Evolutionary conservation across 2,113 vertebrate species (phyloP).

Genomic region (Elanoides forficatus): DNA sequence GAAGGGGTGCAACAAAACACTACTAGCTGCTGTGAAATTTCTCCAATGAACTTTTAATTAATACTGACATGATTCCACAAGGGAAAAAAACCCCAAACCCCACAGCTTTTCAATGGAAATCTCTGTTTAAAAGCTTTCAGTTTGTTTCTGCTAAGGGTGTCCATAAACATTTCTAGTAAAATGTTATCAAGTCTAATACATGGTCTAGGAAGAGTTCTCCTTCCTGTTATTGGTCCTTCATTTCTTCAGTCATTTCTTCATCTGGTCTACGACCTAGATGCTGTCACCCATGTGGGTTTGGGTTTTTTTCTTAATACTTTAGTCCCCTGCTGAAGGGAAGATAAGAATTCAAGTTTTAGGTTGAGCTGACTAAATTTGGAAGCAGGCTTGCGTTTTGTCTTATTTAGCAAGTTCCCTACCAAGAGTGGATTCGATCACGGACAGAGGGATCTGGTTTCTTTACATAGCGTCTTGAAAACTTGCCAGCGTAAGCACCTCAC

Average conservation of each 20-base stretch:
- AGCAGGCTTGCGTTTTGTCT: not conserved
- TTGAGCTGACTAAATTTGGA: not conserved
- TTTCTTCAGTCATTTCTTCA: not conserved
- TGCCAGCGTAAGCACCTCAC: not conserved
- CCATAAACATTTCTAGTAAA: not conserved
- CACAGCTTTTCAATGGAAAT: not conserved
- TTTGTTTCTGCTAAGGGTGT: not conserved
- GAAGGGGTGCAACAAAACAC: not conserved
- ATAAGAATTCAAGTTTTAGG: not conserved
- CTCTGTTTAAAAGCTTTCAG: not conserved
- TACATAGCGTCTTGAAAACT: not conserved
- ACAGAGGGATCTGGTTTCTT: not conserved
- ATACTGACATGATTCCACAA: not conserved
- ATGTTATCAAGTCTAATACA: not conserved
- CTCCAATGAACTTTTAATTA: not conserved
- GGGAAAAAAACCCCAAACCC: not conserved
- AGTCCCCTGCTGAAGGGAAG: too few species aligned
- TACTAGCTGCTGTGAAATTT: not conserved
- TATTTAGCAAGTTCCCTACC: not conserved
- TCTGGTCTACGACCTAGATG: not conserved
- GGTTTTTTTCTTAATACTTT: not conserved
- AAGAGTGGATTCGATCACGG: not conserved
- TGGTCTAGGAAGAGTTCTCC: not conserved
- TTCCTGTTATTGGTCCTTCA: not conserved
- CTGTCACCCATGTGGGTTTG: not conserved